Conservation (phyloP, 2,113 vertebrate species). For the Mirounga angustirostris region DNA sequence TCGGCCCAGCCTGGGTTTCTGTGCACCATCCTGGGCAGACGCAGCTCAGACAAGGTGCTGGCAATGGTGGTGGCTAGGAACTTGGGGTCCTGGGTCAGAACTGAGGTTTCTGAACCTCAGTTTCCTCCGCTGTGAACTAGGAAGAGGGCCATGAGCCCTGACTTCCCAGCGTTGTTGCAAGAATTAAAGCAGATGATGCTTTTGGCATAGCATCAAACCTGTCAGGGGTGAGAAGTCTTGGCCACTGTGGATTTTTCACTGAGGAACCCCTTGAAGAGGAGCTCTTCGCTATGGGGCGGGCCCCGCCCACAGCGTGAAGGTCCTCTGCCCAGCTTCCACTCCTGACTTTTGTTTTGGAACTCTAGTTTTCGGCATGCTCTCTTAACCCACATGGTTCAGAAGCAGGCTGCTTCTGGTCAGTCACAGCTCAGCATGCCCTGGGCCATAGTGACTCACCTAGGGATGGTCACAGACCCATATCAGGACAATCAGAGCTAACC, state of each 20-base stretch:
- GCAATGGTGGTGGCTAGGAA: not conserved
- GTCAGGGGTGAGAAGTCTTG: too few relatives aligned
- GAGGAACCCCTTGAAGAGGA: not conserved
- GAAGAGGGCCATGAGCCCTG: not conserved
- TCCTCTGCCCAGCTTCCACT: not conserved
- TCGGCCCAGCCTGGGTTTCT: not conserved
- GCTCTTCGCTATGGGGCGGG: fast-evolving
- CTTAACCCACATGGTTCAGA: too few relatives aligned
- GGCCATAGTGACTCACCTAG: not conserved
- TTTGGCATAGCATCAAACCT: fast-evolving
- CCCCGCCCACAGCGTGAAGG: fast-evolving
- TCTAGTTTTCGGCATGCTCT: not conserved
- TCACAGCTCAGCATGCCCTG: not conserved
- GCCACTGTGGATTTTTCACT: not conserved
- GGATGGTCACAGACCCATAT: not conserved
- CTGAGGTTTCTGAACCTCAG: not conserved
- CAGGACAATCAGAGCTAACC: not conserved
- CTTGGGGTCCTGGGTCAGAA: not conserved
- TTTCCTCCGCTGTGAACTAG: not conserved
- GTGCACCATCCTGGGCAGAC: fast-evolving
- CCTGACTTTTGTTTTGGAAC: not conserved
- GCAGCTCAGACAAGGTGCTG: not conserved
- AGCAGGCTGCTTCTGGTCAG: not conserved
- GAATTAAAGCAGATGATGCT: not conserved
- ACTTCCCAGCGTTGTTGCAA: not conserved